Conservation (phyloP, 35 echinoderm and acorn worm genomes). For the Apostichopus parvimensis region DNA sequence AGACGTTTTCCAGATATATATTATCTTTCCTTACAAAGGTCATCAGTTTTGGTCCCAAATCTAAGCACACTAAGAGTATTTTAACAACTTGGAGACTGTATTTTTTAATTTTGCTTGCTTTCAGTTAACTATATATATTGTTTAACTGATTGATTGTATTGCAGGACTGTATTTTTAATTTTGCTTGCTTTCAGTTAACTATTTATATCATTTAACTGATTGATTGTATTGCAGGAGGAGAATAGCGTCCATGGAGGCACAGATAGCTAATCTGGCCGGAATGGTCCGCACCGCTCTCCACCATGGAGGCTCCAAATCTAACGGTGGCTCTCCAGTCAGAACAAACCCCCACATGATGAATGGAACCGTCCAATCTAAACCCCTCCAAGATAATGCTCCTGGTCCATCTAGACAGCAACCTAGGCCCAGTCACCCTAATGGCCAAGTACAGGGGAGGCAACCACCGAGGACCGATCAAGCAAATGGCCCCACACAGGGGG, state of each 20-base stretch:
- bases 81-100: too few relatives aligned
- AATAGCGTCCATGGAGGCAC: slow-evolving; percentile 90
- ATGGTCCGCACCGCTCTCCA: slow-evolving; percentile 88
- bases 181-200: too few relatives aligned
- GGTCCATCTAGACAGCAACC: slow-evolving; percentile 14
- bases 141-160: too few relatives aligned
- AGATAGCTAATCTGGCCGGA: slow-evolving; percentile 97
- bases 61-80: too few relatives aligned
- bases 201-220: too few relatives aligned
- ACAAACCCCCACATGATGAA: slow-evolving; percentile 23
- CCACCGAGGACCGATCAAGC: background rate
- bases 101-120: too few relatives aligned
- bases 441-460: background rate
- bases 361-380: background rate
- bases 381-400: background rate
- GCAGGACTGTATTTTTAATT: too few relatives aligned
- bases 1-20: too few relatives aligned
- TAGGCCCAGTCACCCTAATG: background rate
- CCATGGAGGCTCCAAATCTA: slow-evolving; percentile 36
- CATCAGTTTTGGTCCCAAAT: too few relatives aligned
- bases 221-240: slow-evolving; percentile 50
- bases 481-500: background rate
- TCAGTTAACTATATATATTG: too few relatives aligned
- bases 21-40: too few relatives aligned
- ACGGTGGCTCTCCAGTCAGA: slow-evolving; percentile 47